Conservation (phyloP, 2,888 invertebrate genomes). For the Patella ulyssiponensis region DNA sequence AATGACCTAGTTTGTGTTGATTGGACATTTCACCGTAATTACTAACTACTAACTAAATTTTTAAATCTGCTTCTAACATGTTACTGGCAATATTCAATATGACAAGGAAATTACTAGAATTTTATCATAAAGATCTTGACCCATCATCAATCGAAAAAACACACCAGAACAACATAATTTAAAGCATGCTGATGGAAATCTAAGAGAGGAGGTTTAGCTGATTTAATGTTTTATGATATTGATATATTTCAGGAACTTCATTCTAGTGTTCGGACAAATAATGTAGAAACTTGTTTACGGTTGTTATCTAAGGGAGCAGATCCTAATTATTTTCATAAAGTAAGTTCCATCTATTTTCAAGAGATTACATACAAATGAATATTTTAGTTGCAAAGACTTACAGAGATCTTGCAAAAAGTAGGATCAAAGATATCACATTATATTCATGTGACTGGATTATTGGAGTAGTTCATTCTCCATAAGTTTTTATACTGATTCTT, state of each 20-base stretch:
- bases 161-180: too few species aligned
- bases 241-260: constrained; percentile 82
- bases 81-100: too few species aligned
- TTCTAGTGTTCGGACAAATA: constrained; percentile 93
- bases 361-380: neutral
- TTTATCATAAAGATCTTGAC: too few species aligned
- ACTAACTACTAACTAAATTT: neutral
- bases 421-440: neutral
- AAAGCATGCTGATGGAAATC: too few species aligned
- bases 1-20: too few species aligned
- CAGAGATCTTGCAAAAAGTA: neutral
- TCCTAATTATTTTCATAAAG: constrained; percentile 91
- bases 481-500: neutral
- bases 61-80: too few species aligned
- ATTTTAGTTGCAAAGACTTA: neutral
- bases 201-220: too few species aligned
- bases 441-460: neutral
- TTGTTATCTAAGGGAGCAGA: constrained; percentile 95
- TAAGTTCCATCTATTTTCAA: constrained; percentile 64
- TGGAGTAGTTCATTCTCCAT: neutral
- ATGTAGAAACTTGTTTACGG: constrained; percentile 93
- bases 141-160: too few species aligned
- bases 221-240: too few species aligned
- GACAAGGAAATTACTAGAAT: too few species aligned
- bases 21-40: too few species aligned